These are phyloP conservation scores for Eupeodes latifasciatus DNA, from an alignment of 2,888 invertebrate genomes.

Conservation along the genomic window DNA sequence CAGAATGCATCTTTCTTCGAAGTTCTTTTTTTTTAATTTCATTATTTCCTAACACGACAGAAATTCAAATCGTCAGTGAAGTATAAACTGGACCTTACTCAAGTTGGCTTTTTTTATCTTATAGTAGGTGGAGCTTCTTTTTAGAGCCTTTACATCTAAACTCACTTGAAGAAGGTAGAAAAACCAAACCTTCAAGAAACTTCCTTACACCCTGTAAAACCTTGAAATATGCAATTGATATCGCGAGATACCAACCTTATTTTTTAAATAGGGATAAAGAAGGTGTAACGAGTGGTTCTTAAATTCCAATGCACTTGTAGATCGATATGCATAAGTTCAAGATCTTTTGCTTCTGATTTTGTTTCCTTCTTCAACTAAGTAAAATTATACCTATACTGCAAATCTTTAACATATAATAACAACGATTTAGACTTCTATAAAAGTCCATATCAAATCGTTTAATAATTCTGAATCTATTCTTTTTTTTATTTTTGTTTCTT, in stretches of 20 bases:
- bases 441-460: too few relatives aligned
- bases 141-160: too few relatives aligned
- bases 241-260: neutral
- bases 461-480: neutral
- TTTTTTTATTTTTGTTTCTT: too few relatives aligned
- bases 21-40: too few relatives aligned
- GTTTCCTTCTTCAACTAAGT: neutral
- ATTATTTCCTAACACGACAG: too few relatives aligned
- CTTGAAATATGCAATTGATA: conserved; percentile 4
- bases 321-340: neutral
- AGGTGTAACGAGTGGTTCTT: neutral
- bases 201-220: neutral
- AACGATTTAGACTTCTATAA: too few relatives aligned
- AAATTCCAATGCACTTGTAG: conserved; percentile 11
- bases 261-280: neutral
- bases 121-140: too few relatives aligned
- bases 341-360: neutral
- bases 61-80: too few relatives aligned
- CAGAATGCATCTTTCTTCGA: too few relatives aligned
- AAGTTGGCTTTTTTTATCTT: too few relatives aligned
- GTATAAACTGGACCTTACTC: too few relatives aligned
- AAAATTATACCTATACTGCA: neutral
- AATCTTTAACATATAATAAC: neutral
- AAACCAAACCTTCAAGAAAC: neutral
- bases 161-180: too few relatives aligned